A percentile compares a stretch with the other conserved stretches of the same genome.
phyloP scores from a whole-genome alignment of 2,797 vertebrate species.

The Enteromius paludinosus region DNA sequence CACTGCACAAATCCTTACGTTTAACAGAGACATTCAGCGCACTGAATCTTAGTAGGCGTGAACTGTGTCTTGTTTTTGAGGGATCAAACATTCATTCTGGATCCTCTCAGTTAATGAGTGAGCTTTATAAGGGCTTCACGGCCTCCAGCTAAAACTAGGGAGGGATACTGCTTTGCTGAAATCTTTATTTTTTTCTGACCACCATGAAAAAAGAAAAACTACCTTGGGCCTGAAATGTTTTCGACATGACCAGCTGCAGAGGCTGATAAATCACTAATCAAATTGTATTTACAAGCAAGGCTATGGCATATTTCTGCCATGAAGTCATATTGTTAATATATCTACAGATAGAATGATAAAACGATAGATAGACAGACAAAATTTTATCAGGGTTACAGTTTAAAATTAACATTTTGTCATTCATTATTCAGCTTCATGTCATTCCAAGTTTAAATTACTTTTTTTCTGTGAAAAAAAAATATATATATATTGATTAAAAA shows the following conservation, averaged over 20 bases:
- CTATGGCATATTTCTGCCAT: background rate
- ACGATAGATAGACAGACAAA: background rate
- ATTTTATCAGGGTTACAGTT: too few relatives aligned
- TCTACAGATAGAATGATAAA: background rate
- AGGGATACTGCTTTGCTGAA: slow-evolving; percentile 8
- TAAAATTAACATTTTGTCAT: background rate
- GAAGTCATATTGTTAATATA: slow-evolving; percentile 1
- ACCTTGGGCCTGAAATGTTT: background rate
- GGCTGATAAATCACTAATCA: slow-evolving; percentile 10
- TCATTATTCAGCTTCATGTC: background rate
- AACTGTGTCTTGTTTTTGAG: slow-evolving; percentile 17
- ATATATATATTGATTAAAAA: background rate
- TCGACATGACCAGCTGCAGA: background rate
- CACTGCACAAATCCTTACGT: slow-evolving; percentile 25
- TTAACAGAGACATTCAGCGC: background rate
- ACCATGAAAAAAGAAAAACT: background rate
- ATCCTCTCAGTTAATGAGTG: background rate
- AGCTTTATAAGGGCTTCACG: background rate
- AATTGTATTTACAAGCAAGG: background rate
- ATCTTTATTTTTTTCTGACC: background rate
- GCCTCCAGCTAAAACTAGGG: background rate
- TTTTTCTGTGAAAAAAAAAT: too few relatives aligned
- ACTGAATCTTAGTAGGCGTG: slow-evolving; percentile 19
- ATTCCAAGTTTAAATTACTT: background rate
- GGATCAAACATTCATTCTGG: slow-evolving; percentile 35